Percentiles rank a stretch among this genome's conserved stretches.
These are phyloP conservation scores for Paelopatides confundens DNA, from an alignment of 53 echinoderm and acorn worm species.

Conservation along the genomic window DNA sequence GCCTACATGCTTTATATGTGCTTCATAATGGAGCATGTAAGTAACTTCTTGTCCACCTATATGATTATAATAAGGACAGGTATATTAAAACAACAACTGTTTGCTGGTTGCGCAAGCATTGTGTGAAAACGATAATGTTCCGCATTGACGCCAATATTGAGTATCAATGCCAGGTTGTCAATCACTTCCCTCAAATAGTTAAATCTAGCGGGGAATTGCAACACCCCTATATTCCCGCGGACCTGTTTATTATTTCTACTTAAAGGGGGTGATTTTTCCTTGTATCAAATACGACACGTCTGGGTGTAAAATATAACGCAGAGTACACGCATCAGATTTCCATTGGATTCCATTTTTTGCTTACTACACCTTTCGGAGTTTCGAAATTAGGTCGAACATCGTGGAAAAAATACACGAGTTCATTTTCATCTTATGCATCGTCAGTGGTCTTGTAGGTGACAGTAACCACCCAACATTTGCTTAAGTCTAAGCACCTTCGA, in stretches of 20 bases:
- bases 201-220: slow-evolving; percentile 1
- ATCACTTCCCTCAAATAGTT: neutral
- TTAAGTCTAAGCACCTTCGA: neutral
- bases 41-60: too few relatives aligned
- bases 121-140: neutral
- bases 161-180: neutral
- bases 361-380: slow-evolving; percentile 22
- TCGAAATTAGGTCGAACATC: slow-evolving; percentile 26
- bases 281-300: slow-evolving; percentile 20
- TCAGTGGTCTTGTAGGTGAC: neutral
- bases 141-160: neutral
- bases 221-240: slow-evolving; percentile 26
- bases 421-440: neutral
- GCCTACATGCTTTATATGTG: too few relatives aligned
- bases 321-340: slow-evolving; percentile 6
- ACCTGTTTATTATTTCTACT: slow-evolving; percentile 33
- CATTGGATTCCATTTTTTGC: neutral
- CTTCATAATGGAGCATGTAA: too few relatives aligned
- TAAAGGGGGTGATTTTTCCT: neutral
- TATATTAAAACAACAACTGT: neutral
- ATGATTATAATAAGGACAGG: too few relatives aligned
- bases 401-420: neutral
- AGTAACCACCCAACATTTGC: neutral
- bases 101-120: neutral
- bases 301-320: slow-evolving; percentile 1